phyloP scores from a whole-genome alignment of 1,140 invertebrate genomes.

The Euwallacea fornicatus region DNA sequence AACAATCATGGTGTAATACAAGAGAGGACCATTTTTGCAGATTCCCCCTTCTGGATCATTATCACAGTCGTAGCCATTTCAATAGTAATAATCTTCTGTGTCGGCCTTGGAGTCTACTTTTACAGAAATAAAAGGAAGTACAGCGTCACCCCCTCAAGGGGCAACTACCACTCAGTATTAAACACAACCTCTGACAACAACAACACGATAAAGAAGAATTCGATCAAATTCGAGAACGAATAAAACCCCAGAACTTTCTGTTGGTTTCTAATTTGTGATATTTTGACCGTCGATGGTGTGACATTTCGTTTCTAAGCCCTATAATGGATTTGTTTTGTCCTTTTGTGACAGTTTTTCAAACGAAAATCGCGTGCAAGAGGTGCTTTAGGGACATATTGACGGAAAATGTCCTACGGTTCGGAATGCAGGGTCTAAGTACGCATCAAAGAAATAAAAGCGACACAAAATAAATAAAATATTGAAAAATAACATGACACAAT shows the following conservation, averaged over 20 bases:
- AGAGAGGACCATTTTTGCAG: background rate
- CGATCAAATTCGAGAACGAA: slow-evolving; percentile 21
- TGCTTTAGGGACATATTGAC: background rate
- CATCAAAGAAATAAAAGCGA: too few species aligned
- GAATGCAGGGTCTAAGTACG: too few species aligned
- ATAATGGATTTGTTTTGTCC: too few species aligned
- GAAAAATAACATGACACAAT: too few species aligned
- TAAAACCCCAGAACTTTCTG: background rate
- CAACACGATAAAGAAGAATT: slow-evolving; percentile 33
- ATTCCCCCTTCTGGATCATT: slow-evolving; percentile 22
- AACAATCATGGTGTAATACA: too few species aligned
- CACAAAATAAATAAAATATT: too few species aligned
- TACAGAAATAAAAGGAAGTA: slow-evolving; percentile 36
- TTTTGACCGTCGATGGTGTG: background rate
- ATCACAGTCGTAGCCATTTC: slow-evolving; percentile 5
- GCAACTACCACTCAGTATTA: slow-evolving; percentile 35
- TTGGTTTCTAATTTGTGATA: slow-evolving; percentile 21
- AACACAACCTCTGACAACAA: slow-evolving; percentile 37
- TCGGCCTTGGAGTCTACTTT: slow-evolving; percentile 6
- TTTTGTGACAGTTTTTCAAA: background rate
- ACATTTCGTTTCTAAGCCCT: too few species aligned
- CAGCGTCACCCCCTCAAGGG: slow-evolving; percentile 30
- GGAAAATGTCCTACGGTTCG: too few species aligned
- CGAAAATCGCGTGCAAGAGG: background rate
- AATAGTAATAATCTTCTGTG: slow-evolving; percentile 12